A percentile compares a stretch with the other conserved stretches of the same genome.
These are phyloP conservation scores for Hydrochoerus hydrochaeris DNA, from an alignment of 2,113 vertebrate genomes.

Conservation along the genomic window DNA sequence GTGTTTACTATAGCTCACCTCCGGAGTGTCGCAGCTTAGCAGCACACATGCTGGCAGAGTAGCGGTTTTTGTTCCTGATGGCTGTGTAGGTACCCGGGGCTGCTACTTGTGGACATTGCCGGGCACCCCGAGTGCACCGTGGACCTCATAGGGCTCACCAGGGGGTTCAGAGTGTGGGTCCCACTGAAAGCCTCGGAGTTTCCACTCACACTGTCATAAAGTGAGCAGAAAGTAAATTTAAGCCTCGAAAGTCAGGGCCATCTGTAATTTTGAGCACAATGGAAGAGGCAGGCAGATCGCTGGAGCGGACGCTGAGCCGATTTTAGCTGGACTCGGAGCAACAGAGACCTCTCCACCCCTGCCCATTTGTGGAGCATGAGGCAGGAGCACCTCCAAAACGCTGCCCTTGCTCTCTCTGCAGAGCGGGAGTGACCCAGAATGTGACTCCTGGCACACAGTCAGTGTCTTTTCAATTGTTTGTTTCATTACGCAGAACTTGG, in stretches of 20 bases:
- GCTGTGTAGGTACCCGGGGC: neutral
- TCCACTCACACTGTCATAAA: neutral
- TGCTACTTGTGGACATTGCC: neutral
- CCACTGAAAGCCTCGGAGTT: neutral
- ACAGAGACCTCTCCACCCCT: neutral
- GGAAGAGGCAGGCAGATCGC: neutral
- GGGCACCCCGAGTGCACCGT: neutral
- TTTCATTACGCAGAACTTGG: neutral
- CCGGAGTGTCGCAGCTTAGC: no score
- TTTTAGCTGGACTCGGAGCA: neutral
- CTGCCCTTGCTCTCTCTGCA: neutral
- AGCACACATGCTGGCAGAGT: neutral
- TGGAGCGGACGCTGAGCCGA: neutral
- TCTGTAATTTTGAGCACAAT: neutral
- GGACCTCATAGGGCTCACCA: no score
- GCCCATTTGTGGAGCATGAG: neutral
- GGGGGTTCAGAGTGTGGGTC: neutral
- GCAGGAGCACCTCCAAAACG: neutral
- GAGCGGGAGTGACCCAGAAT: neutral
- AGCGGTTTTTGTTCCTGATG: neutral
- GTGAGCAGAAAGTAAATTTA: neutral
- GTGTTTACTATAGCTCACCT: neutral
- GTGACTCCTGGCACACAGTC: neutral
- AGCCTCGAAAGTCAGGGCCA: neutral
- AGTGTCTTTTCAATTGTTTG: neutral